Evolutionary conservation across 2,797 vertebrate genomes (phyloP), one percentile per base, ranked within the genome.

Genomic region (Poecilia picta): DNA sequence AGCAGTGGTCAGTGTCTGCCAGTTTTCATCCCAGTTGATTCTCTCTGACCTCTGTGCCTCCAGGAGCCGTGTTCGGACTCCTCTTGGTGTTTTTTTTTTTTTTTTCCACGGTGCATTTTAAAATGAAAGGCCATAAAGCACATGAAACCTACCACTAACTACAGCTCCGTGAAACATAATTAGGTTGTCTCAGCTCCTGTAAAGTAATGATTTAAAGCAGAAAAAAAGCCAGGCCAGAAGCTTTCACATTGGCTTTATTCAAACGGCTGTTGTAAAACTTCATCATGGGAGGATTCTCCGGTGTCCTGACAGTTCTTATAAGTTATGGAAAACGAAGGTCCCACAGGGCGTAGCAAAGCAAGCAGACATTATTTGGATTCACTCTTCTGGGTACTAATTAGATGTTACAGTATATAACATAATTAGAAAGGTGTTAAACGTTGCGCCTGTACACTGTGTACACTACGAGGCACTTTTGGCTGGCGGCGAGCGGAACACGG

Each of bases 231-330:
- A 57, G 76, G 55, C 83, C 85, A 79, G 78, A 78, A 75, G 68
- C 75, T 92, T 94, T 94, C 89, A 93, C 91, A 90, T 91, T 89
- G 75, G 73, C 28, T 95, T 95, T 95, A 94, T 94, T 94, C 83
- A 90, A 89, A 94, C 84, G 88, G 91, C 89, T 91, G 91, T 87
- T 89, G 86, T 90, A 86, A 86, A 57, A 84, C 46, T 83, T 81
- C 57, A 83, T 84, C 95, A 83, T 91, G 91, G 95, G 95, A 96
- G 80, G 89, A 95, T 84, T 82, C 93, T 96, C 95, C 96, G 91
- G 95, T 94, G 93, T 96, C 94, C 72, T 89, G 82, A 82, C 90
- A 95, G 91, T 94, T 94, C 90, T 90, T 92, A 93, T 96, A 95
- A 96, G 88, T 96, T 95, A 94, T 84, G 86, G 78, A 88, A 81